Conservation (phyloP, 2,797 vertebrate species). For the Sebastes miniatus region DNA sequence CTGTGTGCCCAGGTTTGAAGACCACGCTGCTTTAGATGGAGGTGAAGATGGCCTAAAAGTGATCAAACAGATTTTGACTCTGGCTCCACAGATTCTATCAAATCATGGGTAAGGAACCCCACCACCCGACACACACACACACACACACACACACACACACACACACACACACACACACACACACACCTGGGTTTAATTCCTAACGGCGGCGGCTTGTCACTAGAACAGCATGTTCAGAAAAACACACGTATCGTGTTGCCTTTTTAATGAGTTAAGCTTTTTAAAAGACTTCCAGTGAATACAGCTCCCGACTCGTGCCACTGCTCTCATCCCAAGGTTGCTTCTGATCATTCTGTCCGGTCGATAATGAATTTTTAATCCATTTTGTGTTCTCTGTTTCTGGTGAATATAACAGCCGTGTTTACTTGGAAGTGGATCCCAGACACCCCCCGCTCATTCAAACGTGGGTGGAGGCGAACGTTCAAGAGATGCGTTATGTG, state of each 20-base stretch:
- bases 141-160: constrained; percentile 7
- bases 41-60: constrained; percentile 89
- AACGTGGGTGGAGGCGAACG: constrained; percentile 80
- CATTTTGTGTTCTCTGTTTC: constrained; percentile 12
- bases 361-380: constrained; percentile 42
- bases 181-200: constrained; percentile 67
- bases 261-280: constrained; percentile 61
- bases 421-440: constrained; percentile 95
- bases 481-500: constrained; percentile 74
- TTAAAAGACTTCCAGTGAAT: constrained; percentile 44
- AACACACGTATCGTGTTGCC: constrained; percentile 63
- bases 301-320: constrained; percentile 22
- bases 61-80: constrained; percentile 85
- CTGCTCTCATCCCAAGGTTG: constrained; percentile 15
- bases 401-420: constrained; percentile 74
- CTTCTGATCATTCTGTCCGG: constrained; percentile 16
- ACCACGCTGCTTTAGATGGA: constrained; percentile 89
- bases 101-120: constrained; percentile 83
- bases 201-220: constrained; percentile 42
- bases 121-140: background rate
- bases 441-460: constrained; percentile 87
- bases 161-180: background rate
- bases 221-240: constrained; percentile 62
- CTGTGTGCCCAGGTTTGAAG: constrained; percentile 87
- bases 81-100: constrained; percentile 86